Evolutionary conservation across 2,113 vertebrate genomes (phyloP), one percentile per base, ranked within the genome.

Genomic region (Percina caprodes): DNA sequence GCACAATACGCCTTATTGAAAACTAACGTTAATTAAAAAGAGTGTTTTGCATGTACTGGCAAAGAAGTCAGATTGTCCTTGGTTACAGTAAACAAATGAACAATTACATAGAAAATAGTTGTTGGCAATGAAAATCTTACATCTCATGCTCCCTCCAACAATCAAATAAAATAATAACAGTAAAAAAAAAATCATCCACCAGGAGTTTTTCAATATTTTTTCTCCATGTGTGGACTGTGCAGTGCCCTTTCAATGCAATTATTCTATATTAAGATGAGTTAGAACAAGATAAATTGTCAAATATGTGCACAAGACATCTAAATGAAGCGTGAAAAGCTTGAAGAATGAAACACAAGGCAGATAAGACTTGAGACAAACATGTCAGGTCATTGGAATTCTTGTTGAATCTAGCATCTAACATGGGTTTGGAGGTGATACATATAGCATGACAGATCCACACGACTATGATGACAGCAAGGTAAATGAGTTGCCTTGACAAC

Each of bases 401-500:
- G 58, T 56, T 14, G 4, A 55, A 35, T 59, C 24, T 0, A 21
- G 14, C 16, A 56, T 59, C 39, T n/a, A 24, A 24, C 55, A 54
- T 52, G 45, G 45, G 7, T 26, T 35, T 21, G 4, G 14, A 48
- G 19, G 62, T n/a, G 7, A 52, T 68, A 26, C 42, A 10, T 23
- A 39, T 33, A 0, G 18, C 35, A 65, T 5, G 14, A 55, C 2
- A 66, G 49, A 74, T 48, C 65, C n/a, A 35, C 78, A 56, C 58
- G 15, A 11, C 21, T 26, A 19, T 58, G 58, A 33, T 45, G 33
- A 79, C 48, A 51, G 51, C 2, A 3, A 15, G 59, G 55, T 46
- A 46, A 74, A 86, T 63, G 24, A 74, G 48, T 11, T 49, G 42
- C 71, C 88, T 82, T 86, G 39, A 45, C 3, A 24, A 19, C 66